phyloP scores from a whole-genome alignment of 2,888 invertebrate species.

The Melitaea athalia region DNA sequence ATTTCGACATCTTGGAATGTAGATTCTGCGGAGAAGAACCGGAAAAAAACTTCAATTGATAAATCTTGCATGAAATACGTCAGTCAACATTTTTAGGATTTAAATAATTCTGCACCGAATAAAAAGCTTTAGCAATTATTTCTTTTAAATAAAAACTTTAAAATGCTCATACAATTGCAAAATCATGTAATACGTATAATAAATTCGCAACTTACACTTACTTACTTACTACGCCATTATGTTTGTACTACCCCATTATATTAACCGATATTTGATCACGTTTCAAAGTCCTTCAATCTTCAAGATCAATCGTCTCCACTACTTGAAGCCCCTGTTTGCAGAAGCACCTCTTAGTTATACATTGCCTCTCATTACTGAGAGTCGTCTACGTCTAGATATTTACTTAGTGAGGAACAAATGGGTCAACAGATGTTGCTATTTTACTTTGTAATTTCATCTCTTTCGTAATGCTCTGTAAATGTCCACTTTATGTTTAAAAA shows the following conservation, averaged over 20 bases:
- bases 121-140: no score
- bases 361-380: conserved; percentile 14
- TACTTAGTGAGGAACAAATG: background rate
- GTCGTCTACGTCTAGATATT: background rate
- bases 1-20: no score
- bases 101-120: no score
- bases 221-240: background rate
- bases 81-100: no score
- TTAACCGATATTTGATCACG: conserved; percentile 18
- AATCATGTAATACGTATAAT: background rate
- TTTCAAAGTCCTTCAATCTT: conserved; percentile 22
- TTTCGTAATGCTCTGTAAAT: background rate
- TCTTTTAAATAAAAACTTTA: no score
- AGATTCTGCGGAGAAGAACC: no score
- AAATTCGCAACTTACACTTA: no score
- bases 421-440: background rate
- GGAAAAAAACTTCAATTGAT: no score
- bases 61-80: no score
- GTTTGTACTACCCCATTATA: background rate
- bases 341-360: conserved; percentile 24
- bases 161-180: no score
- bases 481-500: background rate
- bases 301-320: conserved; percentile 14
- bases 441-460: background rate
- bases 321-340: conserved; percentile 16